Conservation (phyloP, 1,140 invertebrate species). For the Temnothorax nylanderi region DNA sequence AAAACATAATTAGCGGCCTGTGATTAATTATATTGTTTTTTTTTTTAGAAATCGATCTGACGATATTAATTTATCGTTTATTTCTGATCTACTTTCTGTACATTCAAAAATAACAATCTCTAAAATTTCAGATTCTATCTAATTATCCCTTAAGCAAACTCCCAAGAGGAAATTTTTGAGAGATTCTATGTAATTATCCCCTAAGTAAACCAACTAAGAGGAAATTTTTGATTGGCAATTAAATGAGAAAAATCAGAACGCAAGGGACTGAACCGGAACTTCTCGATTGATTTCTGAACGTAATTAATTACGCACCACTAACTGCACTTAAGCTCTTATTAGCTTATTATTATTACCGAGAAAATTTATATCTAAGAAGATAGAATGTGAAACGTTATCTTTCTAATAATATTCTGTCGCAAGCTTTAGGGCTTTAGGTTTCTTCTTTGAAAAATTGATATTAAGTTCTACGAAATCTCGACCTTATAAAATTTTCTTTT, state of each 20-base stretch:
- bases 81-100: neutral
- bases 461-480: neutral
- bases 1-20: neutral
- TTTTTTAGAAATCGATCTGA: neutral
- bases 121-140: constrained; percentile 3
- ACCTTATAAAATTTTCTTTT: neutral
- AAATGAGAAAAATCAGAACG: constrained; percentile 6
- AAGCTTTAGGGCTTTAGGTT: neutral
- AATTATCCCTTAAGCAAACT: constrained; percentile 7
- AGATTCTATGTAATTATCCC: constrained; percentile 1
- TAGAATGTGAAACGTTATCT: neutral
- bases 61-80: neutral
- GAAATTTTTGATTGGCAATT: constrained; percentile 34
- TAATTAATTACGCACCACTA: constrained; percentile 18
- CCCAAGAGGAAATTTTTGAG: neutral
- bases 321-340: neutral
- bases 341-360: neutral
- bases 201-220: neutral
- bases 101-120: constrained; percentile 7
- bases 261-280: neutral
- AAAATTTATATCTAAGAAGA: neutral
- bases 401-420: neutral
- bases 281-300: constrained; percentile 5
- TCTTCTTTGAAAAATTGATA: neutral
- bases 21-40: neutral